Base-by-base conservation (phyloP, 2,888 invertebrate species). In the Nemapogon koenigi region DNA sequence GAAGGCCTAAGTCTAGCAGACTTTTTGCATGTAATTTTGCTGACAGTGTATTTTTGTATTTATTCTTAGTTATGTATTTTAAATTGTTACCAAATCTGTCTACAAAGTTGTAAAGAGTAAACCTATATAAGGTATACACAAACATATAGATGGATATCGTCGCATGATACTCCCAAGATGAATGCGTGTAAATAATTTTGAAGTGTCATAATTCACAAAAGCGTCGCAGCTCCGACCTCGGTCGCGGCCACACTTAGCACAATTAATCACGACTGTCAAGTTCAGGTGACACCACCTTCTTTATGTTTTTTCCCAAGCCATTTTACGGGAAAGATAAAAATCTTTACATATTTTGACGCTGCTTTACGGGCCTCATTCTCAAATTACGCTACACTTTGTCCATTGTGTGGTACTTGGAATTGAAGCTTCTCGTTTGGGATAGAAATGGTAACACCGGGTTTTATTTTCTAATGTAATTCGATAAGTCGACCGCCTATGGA, bases 251-350 rank as follows among this genome's bases (percentile, higher is more conserved):
- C 75, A 76, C 71, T 58, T 66, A 59, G 62, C 47, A 57, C 57
- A 41, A 71, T 78, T 69, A 78, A 76, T 78, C 73, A 51, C 50
- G 48, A 48, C 68, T 71, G 76, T 73, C 78, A 59, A 67, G 75
- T 71, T 76, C 78, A 79, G 79, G 79, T 79, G 80, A 79, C 79
- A 78, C 75, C 72, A 66, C 71, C 75, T 79, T 76, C 78, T 80
- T 80, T 80, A 80, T 80, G 80, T 80, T 79, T 80, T 79, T 80
- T 80, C 80, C 76, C 79, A 79, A 73, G 73, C 78, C 69, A 64
- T 79, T 80, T 79, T 78, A 79, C 73, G 70, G 75, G 57, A 76
- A 76, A 75, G 80, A 80, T 79, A 76, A 75, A 65, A 69, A 80
- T 80, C 79, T 79, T 71, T 73, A 79, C 80, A 79, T 78, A 78